Evolutionary conservation across 2,113 vertebrate genomes (phyloP).

Genomic region (Ahaetulla prasina): DNA sequence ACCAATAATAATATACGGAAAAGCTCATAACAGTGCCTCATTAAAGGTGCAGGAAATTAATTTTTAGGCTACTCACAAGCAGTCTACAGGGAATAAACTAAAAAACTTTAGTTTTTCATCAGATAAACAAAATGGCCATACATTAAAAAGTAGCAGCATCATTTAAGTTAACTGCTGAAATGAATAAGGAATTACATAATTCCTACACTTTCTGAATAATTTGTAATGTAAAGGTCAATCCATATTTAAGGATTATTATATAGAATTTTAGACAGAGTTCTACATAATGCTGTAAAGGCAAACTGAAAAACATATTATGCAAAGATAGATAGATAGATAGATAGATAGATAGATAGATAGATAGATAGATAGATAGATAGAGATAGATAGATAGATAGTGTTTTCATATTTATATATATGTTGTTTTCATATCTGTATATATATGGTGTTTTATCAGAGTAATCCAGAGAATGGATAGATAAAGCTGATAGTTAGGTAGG

Average conservation of each 20-base stretch:
- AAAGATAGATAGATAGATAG: too few species aligned
- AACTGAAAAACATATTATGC: neutral
- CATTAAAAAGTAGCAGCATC: neutral
- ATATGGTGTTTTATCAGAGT: neutral
- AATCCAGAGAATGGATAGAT: neutral
- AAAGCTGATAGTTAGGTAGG: neutral
- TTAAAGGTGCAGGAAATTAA: conserved; percentile 58
- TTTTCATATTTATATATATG: too few species aligned
- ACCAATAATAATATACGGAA: conserved; percentile 30
- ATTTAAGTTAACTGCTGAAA: neutral
- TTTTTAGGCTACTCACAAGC: conserved; percentile 40
- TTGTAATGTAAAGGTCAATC: neutral
- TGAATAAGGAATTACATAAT: neutral
- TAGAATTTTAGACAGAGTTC: neutral
- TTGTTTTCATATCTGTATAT: neutral
- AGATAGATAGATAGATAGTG: too few species aligned
- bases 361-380: too few species aligned
- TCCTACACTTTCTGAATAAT: neutral
- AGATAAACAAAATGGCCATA: conserved; percentile 1
- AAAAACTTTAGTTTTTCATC: conserved; percentile 7
- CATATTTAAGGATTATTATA: neutral
- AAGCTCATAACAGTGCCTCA: conserved; percentile 32
- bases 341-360: too few species aligned
- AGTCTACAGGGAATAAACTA: conserved; percentile 11
- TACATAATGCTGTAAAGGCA: neutral